Evolutionary conservation across 2,888 invertebrate species (phyloP).

Genomic region (Choreutis nemorana): DNA sequence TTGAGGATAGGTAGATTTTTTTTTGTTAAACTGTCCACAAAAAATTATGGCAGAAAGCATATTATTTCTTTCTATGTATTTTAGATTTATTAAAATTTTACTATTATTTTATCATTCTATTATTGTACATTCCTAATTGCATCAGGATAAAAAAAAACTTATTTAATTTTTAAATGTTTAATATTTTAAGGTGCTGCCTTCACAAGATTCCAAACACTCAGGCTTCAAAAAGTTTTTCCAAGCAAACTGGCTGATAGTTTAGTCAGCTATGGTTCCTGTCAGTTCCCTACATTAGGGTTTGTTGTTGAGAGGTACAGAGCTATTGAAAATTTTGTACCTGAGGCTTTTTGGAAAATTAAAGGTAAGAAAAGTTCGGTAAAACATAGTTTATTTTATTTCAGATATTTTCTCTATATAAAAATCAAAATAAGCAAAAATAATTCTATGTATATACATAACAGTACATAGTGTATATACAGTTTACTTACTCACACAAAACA

Average conservation of each 20-base stretch:
- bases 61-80: no score
- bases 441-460: not conserved
- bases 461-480: not conserved
- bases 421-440: no score
- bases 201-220: slow-evolving; percentile 94
- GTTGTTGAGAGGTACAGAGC: slow-evolving; percentile 97
- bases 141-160: no score
- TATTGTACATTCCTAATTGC: no score
- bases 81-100: no score
- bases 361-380: slow-evolving; percentile 66
- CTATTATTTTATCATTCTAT: no score
- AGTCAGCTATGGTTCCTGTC: slow-evolving; percentile 98
- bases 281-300: slow-evolving; percentile 99
- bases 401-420: not conserved
- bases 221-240: slow-evolving; percentile 84
- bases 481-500: slow-evolving; percentile 1
- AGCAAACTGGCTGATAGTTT: slow-evolving; percentile 76
- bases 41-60: no score
- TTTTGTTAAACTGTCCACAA: not conserved
- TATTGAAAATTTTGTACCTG: slow-evolving; percentile 88
- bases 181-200: slow-evolving; percentile 86
- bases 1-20: slow-evolving; percentile 79
- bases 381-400: no score
- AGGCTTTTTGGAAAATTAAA: slow-evolving; percentile 96
- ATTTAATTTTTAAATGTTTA: slow-evolving; percentile 3